These are phyloP conservation scores for Anguilla pacifica DNA, from an alignment of 2,797 vertebrate genomes.

Conservation along the genomic window DNA sequence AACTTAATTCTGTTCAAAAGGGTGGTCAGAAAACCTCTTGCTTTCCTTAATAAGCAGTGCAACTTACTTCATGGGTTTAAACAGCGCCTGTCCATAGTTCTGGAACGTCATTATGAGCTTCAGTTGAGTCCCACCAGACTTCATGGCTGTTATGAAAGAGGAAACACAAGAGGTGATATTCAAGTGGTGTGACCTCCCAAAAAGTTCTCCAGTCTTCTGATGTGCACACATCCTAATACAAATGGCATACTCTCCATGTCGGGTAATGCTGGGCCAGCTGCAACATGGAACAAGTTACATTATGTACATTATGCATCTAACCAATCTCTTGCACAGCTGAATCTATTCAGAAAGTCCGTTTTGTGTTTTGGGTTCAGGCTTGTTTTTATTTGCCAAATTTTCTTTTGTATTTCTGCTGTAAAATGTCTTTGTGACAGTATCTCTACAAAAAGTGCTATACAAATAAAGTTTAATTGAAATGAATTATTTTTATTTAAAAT, in stretches of 20 bases:
- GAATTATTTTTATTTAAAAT: not conserved
- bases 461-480: not conserved
- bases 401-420: not conserved
- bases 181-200: not conserved
- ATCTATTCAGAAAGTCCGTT: not conserved
- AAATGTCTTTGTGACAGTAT: not conserved
- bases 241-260: not conserved
- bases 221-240: not conserved
- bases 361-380: not conserved
- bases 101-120: slow-evolving; percentile 85
- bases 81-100: slow-evolving; percentile 81
- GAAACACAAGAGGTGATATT: slow-evolving; percentile 20
- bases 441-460: not conserved
- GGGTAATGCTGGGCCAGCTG: not conserved
- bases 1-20: not conserved
- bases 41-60: not conserved
- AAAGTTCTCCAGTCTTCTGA: not conserved
- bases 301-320: not conserved
- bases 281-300: slow-evolving; percentile 1
- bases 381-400: not conserved
- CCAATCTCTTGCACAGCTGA: not conserved
- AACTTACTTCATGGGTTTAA: slow-evolving; percentile 86
- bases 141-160: slow-evolving; percentile 71
- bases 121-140: slow-evolving; percentile 81
- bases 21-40: not conserved